Evolutionary conservation across 2,888 invertebrate species (phyloP).

Genomic region (Troilus luridus): DNA sequence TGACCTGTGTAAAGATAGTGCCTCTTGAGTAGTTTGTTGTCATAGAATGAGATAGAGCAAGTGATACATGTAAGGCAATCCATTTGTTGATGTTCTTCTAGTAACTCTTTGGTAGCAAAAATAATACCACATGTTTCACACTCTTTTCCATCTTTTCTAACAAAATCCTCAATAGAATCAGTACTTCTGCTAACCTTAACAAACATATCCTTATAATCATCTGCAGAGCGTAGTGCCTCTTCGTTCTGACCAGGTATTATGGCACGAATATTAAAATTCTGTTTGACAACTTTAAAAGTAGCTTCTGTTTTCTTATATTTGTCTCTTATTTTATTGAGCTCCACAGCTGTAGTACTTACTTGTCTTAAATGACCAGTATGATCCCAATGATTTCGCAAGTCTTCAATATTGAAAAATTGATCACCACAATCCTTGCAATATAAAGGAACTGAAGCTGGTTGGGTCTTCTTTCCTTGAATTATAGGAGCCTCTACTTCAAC

Average conservation of each 20-base stretch:
- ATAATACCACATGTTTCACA: slow-evolving; percentile 63
- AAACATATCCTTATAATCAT: slow-evolving; percentile 62
- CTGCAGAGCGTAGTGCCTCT: slow-evolving; percentile 60
- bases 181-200: slow-evolving; percentile 52
- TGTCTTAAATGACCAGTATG: slow-evolving; percentile 62
- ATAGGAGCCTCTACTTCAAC: slow-evolving; percentile 59
- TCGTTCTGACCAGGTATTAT: slow-evolving; percentile 62
- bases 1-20: slow-evolving; percentile 64
- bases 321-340: slow-evolving; percentile 63
- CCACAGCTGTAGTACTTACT: slow-evolving; percentile 61
- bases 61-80: slow-evolving; percentile 63
- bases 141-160: slow-evolving; percentile 59
- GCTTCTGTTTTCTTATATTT: slow-evolving; percentile 63
- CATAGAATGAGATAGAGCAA: slow-evolving; percentile 61
- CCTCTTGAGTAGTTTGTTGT: slow-evolving; percentile 62
- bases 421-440: slow-evolving; percentile 62
- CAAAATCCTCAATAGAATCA: slow-evolving; percentile 61
- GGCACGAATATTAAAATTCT: slow-evolving; percentile 63
- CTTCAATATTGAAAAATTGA: slow-evolving; percentile 61
- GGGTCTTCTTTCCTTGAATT: slow-evolving; percentile 57
- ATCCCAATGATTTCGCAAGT: slow-evolving; percentile 63
- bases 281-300: slow-evolving; percentile 64
- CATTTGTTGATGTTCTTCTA: slow-evolving; percentile 60
- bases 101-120: slow-evolving; percentile 60
- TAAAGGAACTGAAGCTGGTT: slow-evolving; percentile 56